These are phyloP conservation scores for Hydractinia symbiolongicarpus DNA, from an alignment of 30 jellyfish, hydroid and myxozoan genomes.

Conservation along the genomic window DNA sequence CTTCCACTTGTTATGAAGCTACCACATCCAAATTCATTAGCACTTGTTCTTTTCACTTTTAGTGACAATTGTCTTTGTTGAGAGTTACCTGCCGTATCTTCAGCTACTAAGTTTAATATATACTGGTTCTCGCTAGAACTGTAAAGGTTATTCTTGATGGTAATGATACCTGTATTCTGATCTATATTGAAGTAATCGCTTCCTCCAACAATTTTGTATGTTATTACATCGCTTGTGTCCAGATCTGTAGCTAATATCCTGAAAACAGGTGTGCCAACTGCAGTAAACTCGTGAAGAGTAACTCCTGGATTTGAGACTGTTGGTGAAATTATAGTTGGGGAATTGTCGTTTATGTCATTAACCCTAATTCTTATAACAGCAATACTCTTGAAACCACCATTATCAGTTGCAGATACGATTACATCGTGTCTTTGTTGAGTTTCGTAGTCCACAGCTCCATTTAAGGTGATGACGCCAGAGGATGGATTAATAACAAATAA, in stretches of 20 bases:
- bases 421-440: constrained; percentile 27
- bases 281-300: constrained; percentile 64
- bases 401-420: constrained; percentile 69
- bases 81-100: constrained; percentile 59
- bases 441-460: constrained; percentile 33
- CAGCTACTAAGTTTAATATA: constrained; percentile 20
- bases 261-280: constrained; percentile 41
- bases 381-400: constrained; percentile 37
- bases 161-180: constrained; percentile 45
- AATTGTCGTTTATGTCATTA: constrained; percentile 51
- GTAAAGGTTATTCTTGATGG: constrained; percentile 38
- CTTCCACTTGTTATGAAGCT: constrained; percentile 27
- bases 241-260: constrained; percentile 53
- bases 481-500: constrained; percentile 19
- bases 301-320: constrained; percentile 2
- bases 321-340: constrained; percentile 17
- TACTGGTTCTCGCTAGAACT: constrained; percentile 31
- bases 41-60: constrained; percentile 36
- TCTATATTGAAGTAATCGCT: constrained; percentile 51
- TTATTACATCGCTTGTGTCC: constrained; percentile 38
- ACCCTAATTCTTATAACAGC: constrained; percentile 49
- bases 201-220: constrained; percentile 49
- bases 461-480: constrained; percentile 22
- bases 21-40: constrained; percentile 50
- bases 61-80: constrained; percentile 36